Evolutionary conservation across 2,113 vertebrate species (phyloP), one percentile per base, ranked within the genome.

Genomic region (Chaetodon trifascialis): DNA sequence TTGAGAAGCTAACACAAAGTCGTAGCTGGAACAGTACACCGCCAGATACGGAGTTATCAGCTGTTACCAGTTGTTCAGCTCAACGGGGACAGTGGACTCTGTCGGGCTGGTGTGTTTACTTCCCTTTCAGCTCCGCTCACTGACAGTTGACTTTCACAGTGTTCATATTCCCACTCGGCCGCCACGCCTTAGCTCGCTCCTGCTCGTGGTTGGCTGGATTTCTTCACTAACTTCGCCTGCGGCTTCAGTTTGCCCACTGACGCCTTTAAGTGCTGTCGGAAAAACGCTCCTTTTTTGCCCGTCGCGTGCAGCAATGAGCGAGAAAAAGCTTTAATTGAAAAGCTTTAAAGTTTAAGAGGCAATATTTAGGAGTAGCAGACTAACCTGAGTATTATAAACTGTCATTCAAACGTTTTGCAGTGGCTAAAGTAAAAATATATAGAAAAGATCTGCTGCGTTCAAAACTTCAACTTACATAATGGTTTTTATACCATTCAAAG

Each of bases 131-230:
- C 25, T 73, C 30, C 59, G 65, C 73, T 23, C 2, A 84, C 44
- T 84, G 78, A 51, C 73, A 79, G 62, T 30, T 47, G 30, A 69
- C 56, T n/a, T 30, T 11, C 68, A 15, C 23, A 0, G 34, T 23
- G 67, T 79, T 92, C 77, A 79, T 82, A 80, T 73, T 44, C 76
- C 67, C 73, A 44, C 54, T 36, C 21, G 44, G 0, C 23, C 17
- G 0, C 23, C 40, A n/a, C 91, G 90, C 90, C 92, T 73, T 66
- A 84, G 9, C 52, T 9, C 65, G 40, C 67, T 2, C 0, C 19
- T 0, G 40, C 38, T 46, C 52, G 0, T 68, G 83, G 47, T 92
- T 91, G 89, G 91, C 56, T 77, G 80, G n/a, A 60, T 38, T 25
- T 38, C 60, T 34, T 65, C 55, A 7, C 51, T 7, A 7, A 5